A percentile compares a stretch with the other conserved stretches of the same genome.
Evolutionary conservation across 1,140 invertebrate species (phyloP).

Genomic region (Brachionus asplanchnoidis): DNA sequence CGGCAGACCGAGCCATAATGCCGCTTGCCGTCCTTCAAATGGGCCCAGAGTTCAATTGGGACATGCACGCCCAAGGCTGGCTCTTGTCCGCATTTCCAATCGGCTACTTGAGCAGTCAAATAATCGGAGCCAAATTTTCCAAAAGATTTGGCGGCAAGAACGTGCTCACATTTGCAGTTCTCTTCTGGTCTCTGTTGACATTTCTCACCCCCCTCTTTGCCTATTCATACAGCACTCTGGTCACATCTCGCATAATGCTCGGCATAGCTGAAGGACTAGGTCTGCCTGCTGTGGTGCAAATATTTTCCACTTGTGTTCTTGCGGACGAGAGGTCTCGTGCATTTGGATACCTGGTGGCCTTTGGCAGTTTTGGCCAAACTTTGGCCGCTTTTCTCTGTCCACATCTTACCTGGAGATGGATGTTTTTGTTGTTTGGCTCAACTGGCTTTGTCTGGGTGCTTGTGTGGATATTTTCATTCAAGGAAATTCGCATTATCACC

Average conservation of each 20-base stretch:
- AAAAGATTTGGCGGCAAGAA: constrained; percentile 69
- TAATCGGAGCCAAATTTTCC: constrained; percentile 68
- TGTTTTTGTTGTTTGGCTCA: constrained; percentile 70
- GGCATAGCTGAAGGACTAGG: constrained; percentile 73
- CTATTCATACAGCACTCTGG: constrained; percentile 62
- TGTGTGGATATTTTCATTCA: constrained; percentile 66
- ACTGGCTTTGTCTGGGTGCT: constrained; percentile 69
- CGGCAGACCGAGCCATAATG: constrained; percentile 74
- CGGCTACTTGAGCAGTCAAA: constrained; percentile 73
- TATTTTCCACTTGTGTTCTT: constrained; percentile 70
- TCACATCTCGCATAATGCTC: constrained; percentile 65
- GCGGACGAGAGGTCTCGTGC: constrained; percentile 70
- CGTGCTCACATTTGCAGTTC: constrained; percentile 67
- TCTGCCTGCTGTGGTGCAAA: constrained; percentile 74
- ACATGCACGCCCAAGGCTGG: constrained; percentile 70
- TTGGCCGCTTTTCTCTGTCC: constrained; percentile 65
- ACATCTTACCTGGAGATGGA: constrained; percentile 66
- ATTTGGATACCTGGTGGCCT: constrained; percentile 71
- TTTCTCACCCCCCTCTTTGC: constrained; percentile 68
- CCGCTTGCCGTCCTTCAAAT: constrained; percentile 73
- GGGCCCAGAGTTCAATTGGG: constrained; percentile 70
- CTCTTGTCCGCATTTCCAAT: constrained; percentile 73
- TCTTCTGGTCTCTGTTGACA: constrained; percentile 72
- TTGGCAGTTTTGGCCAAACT: constrained; percentile 71
- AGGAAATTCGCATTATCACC: constrained; percentile 53